Evolutionary conservation across 2,797 vertebrate species (phyloP).

Genomic region (Strix occidentalis): DNA sequence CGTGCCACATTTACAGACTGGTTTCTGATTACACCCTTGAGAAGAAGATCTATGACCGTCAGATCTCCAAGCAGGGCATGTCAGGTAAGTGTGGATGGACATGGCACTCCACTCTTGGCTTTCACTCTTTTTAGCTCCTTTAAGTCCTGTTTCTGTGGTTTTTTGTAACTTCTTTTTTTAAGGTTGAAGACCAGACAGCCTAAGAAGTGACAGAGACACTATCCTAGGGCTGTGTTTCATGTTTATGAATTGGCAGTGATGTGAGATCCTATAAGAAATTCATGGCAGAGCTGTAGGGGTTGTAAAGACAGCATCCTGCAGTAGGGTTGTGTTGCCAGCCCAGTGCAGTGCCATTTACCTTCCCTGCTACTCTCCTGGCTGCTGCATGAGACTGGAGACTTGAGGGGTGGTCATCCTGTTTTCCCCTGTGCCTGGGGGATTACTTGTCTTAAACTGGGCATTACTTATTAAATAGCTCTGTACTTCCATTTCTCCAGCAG

Average conservation of each 20-base stretch:
- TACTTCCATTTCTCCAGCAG: background rate
- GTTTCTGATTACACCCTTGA: constrained; percentile 97
- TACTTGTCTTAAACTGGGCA: background rate
- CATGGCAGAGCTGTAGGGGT: background rate
- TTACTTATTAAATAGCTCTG: background rate
- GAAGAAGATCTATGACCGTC: constrained; percentile 98
- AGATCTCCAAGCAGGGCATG: constrained; percentile 99
- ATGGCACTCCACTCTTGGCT: background rate
- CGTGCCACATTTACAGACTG: constrained; percentile 94
- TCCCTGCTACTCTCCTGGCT: background rate
- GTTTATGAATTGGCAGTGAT: background rate
- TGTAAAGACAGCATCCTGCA: background rate
- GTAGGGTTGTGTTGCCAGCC: background rate
- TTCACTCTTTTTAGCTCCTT: background rate
- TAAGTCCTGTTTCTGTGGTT: background rate
- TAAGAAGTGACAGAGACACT: background rate
- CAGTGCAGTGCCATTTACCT: background rate
- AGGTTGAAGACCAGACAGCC: background rate
- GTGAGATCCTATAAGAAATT: background rate
- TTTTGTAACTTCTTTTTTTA: background rate
- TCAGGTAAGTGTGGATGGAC: constrained; percentile 79
- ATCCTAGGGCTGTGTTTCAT: background rate
- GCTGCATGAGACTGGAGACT: background rate
- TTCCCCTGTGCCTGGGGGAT: background rate
- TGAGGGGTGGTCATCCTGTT: background rate